phyloP scores from a whole-genome alignment of 1,140 invertebrate genomes.

The Sitobion miscanthi region DNA sequence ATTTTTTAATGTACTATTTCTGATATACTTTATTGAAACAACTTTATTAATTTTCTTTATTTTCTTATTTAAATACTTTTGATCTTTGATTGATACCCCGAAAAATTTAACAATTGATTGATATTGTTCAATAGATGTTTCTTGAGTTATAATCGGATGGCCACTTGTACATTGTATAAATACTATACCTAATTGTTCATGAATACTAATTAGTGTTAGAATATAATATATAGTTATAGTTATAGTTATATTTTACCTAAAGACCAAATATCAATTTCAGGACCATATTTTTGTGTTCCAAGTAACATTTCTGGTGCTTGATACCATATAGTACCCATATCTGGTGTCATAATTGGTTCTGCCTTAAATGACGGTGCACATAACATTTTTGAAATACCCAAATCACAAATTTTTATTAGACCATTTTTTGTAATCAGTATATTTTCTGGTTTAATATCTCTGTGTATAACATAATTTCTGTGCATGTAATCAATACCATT shows the following conservation, averaged over 20 bases:
- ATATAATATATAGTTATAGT: background rate
- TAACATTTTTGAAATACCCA: conserved; percentile 32
- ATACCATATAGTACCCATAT: conserved; percentile 35
- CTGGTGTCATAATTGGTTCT: conserved; percentile 25
- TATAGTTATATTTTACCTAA: conserved; percentile 11
- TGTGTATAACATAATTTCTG: conserved; percentile 22
- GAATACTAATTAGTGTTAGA: background rate
- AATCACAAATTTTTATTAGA: conserved; percentile 20
- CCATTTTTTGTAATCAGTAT: background rate
- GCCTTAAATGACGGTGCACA: background rate
- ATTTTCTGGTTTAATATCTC: conserved; percentile 46
- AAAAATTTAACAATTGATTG: conserved; percentile 29
- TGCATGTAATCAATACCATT: conserved; percentile 27
- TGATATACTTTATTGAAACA: background rate
- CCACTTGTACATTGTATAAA: conserved; percentile 9
- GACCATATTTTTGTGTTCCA: conserved; percentile 31
- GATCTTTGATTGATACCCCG: background rate
- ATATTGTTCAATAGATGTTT: conserved; percentile 31
- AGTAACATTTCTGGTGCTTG: conserved; percentile 42
- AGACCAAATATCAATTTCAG: conserved; percentile 41
- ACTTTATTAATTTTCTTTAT: background rate
- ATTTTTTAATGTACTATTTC: background rate
- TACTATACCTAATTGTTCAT: conserved; percentile 10
- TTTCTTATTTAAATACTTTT: conserved; percentile 3
- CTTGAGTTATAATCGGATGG: background rate